Base-by-base conservation (phyloP, 2,888 invertebrate genomes). In the Amblyjoppa fuscipennis region DNA sequence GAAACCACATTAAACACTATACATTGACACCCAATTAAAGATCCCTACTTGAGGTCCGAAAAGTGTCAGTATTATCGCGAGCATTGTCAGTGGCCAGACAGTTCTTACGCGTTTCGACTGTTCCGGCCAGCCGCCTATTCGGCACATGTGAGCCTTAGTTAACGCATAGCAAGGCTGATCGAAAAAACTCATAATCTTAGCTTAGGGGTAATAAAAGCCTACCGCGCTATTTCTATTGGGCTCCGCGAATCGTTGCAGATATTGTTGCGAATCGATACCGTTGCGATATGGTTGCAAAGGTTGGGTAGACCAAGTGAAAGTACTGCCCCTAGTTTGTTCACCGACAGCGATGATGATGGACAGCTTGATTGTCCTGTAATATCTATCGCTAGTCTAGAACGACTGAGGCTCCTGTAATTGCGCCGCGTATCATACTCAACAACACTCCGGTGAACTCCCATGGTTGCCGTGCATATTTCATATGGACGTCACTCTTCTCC, bases 151-250 rank as follows among this genome's bases (percentile, higher is more conserved):
- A 61, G 25, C 5, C 59, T 61, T 61, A 4, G 4, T 31, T 13
- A 61, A 61, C 13, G 59, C 59, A 3, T 61, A 61, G 59, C 31
- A 61, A 28, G 59, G 28, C 31, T 61, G 59, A 31, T 61, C 59
- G 28, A 61, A 61, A 9, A 61, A 31, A 28, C 31, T 25, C 59
- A 61, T 61, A 9, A 41, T 61, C 13, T 61, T 3, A 28, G 9
- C 59, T 13, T 31, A 4, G 1, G 7, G 31, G 25, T 31, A 31
- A 2, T 9, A 9, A 9, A 20, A 56, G 7, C 9, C 2, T 9
- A 7, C 3, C 9, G 25, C 25, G 0, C 20, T 25, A 7, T 25
- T 56, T 25, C 9, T 56, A 56, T 56, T 20, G 20, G n/a, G 1
- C 9, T n/a, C 0, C 20, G 0, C 25, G 56, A 1, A 9, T 2